phyloP scores from a whole-genome alignment of 2,113 vertebrate genomes.

The Prinia subflava region DNA sequence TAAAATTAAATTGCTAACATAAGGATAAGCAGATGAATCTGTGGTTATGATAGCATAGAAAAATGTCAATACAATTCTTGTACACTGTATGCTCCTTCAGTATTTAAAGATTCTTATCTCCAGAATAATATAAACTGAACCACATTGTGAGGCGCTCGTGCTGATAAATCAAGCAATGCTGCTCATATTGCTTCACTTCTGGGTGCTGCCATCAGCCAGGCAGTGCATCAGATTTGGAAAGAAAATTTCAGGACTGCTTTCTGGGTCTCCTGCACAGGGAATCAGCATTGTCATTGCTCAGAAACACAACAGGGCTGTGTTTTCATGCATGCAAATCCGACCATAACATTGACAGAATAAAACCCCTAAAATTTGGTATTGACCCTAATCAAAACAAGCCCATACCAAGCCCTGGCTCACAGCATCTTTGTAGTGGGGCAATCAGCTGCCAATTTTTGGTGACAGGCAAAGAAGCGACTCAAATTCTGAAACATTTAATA shows the following conservation, averaged over 20 bases:
- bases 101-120: slow-evolving; percentile 56
- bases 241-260: slow-evolving; percentile 14
- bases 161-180: background rate
- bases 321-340: background rate
- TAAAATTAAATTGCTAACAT: slow-evolving; percentile 69
- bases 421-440: background rate
- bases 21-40: slow-evolving; percentile 50
- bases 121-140: slow-evolving; percentile 28
- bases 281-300: slow-evolving; percentile 6
- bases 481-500: slow-evolving; percentile 2
- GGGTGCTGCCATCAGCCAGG: background rate
- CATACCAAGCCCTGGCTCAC: background rate
- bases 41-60: slow-evolving; percentile 44
- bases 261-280: slow-evolving; percentile 5
- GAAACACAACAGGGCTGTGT: slow-evolving; percentile 5
- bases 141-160: background rate
- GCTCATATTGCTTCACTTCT: background rate
- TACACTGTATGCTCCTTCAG: background rate
- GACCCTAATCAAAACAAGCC: background rate
- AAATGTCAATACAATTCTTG: slow-evolving; percentile 21
- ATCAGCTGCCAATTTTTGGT: background rate
- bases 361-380: slow-evolving; percentile 31
- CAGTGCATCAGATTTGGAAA: background rate
- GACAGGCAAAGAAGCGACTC: accelerated
- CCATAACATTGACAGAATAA: slow-evolving; percentile 40